Conservation (phyloP, 2,113 vertebrate genomes). For the Oxygymnocypris stewartii region DNA sequence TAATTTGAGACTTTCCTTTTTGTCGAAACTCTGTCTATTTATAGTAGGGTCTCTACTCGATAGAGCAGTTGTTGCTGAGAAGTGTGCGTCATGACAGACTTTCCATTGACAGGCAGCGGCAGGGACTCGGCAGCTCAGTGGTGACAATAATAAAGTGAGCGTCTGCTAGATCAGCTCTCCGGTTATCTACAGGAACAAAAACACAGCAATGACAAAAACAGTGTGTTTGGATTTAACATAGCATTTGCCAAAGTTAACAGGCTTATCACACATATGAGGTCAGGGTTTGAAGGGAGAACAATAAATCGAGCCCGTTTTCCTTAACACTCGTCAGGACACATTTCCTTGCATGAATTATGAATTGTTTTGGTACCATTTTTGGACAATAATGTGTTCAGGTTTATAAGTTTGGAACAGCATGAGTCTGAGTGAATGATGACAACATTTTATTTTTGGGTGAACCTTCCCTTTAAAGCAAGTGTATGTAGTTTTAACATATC, state of each 20-base stretch:
- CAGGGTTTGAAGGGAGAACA: conserved; percentile 15
- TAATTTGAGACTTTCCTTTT: conserved; percentile 58
- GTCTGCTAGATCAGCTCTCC: conserved; percentile 44
- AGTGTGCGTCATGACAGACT: conserved; percentile 52
- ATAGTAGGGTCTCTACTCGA: conserved; percentile 55
- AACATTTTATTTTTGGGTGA: not conserved
- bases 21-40: conserved; percentile 59
- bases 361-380: not conserved
- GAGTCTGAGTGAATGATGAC: not conserved
- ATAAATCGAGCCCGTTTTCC: not conserved
- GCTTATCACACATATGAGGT: conserved; percentile 32
- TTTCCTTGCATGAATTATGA: not conserved
- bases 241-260: conserved; percentile 40
- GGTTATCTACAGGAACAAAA: conserved; percentile 46
- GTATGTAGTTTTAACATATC: no score
- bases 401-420: no score
- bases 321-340: not conserved
- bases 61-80: conserved; percentile 56
- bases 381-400: not conserved
- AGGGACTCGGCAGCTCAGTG: conserved; percentile 45
- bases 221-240: conserved; percentile 37
- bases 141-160: conserved; percentile 52
- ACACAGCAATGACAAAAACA: conserved; percentile 33
- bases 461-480: not conserved
- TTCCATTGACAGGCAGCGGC: conserved; percentile 62